Conservation (phyloP, 2,888 invertebrate genomes). For the Caenorhabditis angaria region DNA sequence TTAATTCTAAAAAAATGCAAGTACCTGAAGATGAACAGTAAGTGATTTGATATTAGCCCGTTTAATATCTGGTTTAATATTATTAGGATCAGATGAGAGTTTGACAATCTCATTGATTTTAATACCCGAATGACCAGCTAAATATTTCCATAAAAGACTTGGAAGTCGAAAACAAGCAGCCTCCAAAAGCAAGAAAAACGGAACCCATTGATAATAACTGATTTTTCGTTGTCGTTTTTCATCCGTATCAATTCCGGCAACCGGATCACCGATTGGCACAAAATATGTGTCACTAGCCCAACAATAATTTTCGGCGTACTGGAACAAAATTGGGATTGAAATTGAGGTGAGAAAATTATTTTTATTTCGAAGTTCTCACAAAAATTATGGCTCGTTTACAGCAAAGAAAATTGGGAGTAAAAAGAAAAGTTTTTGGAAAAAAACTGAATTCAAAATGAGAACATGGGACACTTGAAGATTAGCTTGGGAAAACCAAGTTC, state of each 20-base stretch:
- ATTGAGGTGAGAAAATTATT: no score
- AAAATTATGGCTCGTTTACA: no score
- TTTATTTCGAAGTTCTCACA: no score
- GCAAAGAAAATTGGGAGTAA: no score
- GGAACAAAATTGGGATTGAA: conserved; percentile 32
- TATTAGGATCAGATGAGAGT: conserved; percentile 71
- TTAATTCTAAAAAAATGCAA: conserved; percentile 5
- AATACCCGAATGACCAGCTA: conserved; percentile 71
- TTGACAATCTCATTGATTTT: conserved; percentile 70
- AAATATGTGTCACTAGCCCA: conserved; percentile 70
- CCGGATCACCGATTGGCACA: conserved; percentile 61
- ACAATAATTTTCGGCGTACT: conserved; percentile 71
- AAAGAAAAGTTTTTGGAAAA: no score
- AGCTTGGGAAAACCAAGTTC: no score
- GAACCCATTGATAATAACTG: conserved; percentile 70
- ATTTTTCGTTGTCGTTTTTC: conserved; percentile 60
- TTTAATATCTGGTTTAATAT: conserved; percentile 71
- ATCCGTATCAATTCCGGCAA: conserved; percentile 56
- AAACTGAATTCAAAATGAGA: no score
- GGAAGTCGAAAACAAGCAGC: conserved; percentile 72
- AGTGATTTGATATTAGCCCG: conserved; percentile 66
- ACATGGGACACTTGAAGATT: no score
- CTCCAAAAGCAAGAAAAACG: conserved; percentile 70
- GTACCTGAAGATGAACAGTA: conserved; percentile 67
- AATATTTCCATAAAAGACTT: conserved; percentile 68